Conservation (phyloP, 2,797 vertebrate species). For the Coluber constrictor region DNA sequence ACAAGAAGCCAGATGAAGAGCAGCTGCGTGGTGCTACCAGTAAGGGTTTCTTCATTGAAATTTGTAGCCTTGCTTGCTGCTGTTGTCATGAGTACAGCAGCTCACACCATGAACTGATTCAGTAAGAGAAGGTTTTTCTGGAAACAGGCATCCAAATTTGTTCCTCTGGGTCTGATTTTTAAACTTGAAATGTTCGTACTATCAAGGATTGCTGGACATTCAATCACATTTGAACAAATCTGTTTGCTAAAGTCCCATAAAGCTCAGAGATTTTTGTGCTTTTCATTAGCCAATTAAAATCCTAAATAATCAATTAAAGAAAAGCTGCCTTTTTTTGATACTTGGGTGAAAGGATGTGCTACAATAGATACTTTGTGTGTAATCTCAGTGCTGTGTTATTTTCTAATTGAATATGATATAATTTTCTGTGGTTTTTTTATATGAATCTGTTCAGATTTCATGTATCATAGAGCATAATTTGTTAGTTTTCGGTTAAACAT, state of each 20-base stretch:
- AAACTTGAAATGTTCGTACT: not conserved
- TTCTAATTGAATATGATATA: not conserved
- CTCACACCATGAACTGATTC: not conserved
- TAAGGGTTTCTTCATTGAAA: not conserved
- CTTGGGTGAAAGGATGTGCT: not conserved
- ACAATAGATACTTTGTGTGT: not conserved
- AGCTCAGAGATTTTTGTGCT: not conserved
- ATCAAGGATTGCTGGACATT: not conserved
- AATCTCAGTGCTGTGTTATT: not conserved
- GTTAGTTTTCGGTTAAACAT: not conserved
- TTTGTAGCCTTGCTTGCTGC: not conserved
- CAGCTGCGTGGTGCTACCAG: not conserved
- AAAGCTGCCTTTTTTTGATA: not conserved
- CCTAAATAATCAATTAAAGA: not conserved
- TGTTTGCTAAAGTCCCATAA: not conserved
- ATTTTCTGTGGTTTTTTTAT: not conserved
- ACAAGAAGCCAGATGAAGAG: constrained; percentile 43
- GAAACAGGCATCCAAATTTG: not conserved
- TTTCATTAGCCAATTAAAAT: not conserved
- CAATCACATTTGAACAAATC: not conserved
- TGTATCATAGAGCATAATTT: not conserved
- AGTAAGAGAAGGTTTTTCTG: not conserved
- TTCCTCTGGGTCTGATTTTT: not conserved
- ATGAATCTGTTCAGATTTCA: not conserved
- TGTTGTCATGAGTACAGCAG: not conserved